phyloP scores from a whole-genome alignment of 2,113 vertebrate species.

The Chaetura pelagica region DNA sequence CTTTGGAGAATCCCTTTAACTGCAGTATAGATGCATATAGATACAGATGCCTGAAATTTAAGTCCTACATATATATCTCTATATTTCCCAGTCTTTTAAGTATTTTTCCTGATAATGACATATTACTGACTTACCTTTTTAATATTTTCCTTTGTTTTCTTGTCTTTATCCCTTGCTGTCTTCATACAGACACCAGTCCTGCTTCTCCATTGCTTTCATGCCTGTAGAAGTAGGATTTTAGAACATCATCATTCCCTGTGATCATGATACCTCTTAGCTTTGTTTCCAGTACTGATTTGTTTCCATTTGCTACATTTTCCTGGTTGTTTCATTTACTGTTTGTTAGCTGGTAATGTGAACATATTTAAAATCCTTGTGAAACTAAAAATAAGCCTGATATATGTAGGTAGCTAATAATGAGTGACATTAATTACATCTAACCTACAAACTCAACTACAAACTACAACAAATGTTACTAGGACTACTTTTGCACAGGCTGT shows the following conservation, averaged over 20 bases:
- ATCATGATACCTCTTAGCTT: neutral
- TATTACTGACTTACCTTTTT: neutral
- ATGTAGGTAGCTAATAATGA: neutral
- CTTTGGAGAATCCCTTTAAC: neutral
- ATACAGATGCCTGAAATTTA: neutral
- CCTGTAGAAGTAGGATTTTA: neutral
- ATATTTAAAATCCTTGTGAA: neutral
- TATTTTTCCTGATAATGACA: neutral
- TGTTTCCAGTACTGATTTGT: neutral
- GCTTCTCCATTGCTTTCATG: neutral
- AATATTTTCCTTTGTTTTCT: neutral
- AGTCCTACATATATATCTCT: neutral
- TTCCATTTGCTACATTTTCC: neutral
- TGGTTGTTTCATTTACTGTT: neutral
- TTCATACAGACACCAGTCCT: neutral
- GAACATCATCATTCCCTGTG: neutral
- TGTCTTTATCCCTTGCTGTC: neutral
- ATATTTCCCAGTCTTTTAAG: neutral
- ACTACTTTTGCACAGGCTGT: neutral
- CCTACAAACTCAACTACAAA: neutral
- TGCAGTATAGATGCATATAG: neutral
- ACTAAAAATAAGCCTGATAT: neutral
- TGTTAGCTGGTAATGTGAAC: neutral
- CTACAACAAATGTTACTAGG: neutral
- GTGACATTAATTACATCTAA: neutral